These are phyloP conservation scores for Temnothorax longispinosus DNA, from an alignment of 1,140 invertebrate genomes.

Conservation along the genomic window DNA sequence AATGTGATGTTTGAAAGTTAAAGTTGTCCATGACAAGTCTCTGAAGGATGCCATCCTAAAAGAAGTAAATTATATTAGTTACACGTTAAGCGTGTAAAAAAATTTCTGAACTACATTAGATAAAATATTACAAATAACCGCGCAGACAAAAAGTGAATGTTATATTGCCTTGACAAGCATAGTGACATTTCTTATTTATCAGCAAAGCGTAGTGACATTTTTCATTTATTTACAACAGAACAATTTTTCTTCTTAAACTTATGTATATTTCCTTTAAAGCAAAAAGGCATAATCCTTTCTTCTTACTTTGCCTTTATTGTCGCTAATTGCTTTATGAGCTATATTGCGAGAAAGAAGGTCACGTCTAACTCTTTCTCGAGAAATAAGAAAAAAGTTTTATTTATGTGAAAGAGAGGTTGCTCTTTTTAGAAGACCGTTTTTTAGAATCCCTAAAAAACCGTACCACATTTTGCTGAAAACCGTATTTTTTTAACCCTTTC, in stretches of 20 bases:
- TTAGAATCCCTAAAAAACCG: background rate
- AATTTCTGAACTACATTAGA: background rate
- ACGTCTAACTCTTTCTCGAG: background rate
- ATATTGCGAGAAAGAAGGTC: background rate
- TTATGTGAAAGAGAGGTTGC: conserved; percentile 49
- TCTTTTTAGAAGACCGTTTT: conserved; percentile 2
- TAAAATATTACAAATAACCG: background rate
- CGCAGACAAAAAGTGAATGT: background rate
- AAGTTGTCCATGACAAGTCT: too few species aligned
- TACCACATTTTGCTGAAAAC: background rate
- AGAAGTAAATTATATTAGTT: background rate
- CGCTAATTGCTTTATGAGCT: background rate
- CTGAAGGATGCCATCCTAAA: too few species aligned
- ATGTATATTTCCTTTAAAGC: background rate
- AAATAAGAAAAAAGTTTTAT: conserved; percentile 13
- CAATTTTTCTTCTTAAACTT: background rate
- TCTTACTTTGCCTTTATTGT: background rate
- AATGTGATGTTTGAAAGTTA: too few species aligned
- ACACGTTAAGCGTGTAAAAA: background rate
- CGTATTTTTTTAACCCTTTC: conserved; percentile 48
- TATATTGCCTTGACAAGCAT: too few species aligned
- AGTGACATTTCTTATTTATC: too few species aligned
- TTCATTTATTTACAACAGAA: background rate
- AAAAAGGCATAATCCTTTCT: background rate
- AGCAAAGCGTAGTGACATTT: too few species aligned